A percentile compares a stretch with the other conserved stretches of the same genome.
These are phyloP conservation scores for Danaus chrysippus DNA, from an alignment of 2,888 invertebrate species.

Conservation along the genomic window DNA sequence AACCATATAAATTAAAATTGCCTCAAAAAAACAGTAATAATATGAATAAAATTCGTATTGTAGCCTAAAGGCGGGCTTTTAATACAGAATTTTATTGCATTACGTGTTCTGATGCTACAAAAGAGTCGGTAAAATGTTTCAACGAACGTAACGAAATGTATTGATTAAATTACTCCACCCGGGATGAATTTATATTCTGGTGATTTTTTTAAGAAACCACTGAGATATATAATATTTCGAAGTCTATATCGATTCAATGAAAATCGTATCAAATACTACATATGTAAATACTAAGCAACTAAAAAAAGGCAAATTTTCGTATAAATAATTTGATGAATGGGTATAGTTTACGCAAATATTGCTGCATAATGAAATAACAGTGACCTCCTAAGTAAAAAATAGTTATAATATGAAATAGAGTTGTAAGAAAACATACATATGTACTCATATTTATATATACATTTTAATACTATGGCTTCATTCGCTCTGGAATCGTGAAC, in stretches of 20 bases:
- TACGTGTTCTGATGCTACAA: slow-evolving; percentile 27
- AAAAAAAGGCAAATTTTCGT: too few relatives aligned
- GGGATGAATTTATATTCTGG: slow-evolving; percentile 15
- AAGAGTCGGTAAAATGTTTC: slow-evolving; percentile 28
- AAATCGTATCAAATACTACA: not conserved
- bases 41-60: not conserved
- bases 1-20: not conserved
- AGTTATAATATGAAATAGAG: too few relatives aligned
- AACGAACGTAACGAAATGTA: slow-evolving; percentile 31
- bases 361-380: too few relatives aligned
- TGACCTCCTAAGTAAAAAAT: too few relatives aligned
- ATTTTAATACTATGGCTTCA: too few relatives aligned
- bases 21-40: not conserved
- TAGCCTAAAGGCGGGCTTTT: slow-evolving; percentile 5
- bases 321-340: too few relatives aligned
- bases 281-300: too few relatives aligned
- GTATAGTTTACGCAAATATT: too few relatives aligned
- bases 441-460: too few relatives aligned
- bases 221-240: not conserved
- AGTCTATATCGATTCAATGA: not conserved
- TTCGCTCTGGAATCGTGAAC: not conserved
- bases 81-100: slow-evolving; percentile 29
- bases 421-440: too few relatives aligned
- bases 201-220: not conserved
- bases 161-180: slow-evolving; percentile 34